A percentile compares a stretch with the other conserved stretches of the same genome.
These are phyloP conservation scores for Neopipo cinnamomea DNA, from an alignment of 2,113 vertebrate species.

Conservation along the genomic window DNA sequence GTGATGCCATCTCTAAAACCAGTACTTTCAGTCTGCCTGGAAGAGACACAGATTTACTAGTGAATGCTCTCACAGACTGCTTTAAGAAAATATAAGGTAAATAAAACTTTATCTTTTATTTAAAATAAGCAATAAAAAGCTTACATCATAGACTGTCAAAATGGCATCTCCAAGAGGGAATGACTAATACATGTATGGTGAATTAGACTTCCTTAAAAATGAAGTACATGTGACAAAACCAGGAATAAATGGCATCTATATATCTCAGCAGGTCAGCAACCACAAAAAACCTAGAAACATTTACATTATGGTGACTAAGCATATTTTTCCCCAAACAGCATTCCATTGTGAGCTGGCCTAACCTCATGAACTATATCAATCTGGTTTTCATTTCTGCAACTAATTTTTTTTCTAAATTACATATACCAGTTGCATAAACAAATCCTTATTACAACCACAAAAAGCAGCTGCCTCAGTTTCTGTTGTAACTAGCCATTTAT, in stretches of 20 bases:
- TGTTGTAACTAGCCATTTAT: neutral
- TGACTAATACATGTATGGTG: accelerated
- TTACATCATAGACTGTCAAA: neutral
- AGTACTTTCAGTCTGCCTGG: neutral
- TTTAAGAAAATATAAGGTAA: neutral
- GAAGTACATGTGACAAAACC: neutral
- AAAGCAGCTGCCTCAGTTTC: neutral
- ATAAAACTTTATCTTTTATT: neutral
- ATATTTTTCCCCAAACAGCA: neutral
- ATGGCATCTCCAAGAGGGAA: neutral
- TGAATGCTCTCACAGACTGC: neutral
- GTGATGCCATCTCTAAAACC: neutral
- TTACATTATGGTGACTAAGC: neutral
- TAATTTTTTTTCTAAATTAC: neutral
- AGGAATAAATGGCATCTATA: neutral
- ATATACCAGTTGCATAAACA: neutral
- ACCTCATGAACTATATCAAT: neutral
- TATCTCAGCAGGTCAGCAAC: neutral
- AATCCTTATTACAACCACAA: neutral
- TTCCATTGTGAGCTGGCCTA: neutral
- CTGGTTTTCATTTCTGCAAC: neutral
- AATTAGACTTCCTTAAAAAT: neutral
- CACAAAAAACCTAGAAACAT: neutral
- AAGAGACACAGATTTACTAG: neutral
- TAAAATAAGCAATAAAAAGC: neutral